Evolutionary conservation across 64 coral and sea anemone species (phyloP).

Genomic region (Actinia tenebrosa): DNA sequence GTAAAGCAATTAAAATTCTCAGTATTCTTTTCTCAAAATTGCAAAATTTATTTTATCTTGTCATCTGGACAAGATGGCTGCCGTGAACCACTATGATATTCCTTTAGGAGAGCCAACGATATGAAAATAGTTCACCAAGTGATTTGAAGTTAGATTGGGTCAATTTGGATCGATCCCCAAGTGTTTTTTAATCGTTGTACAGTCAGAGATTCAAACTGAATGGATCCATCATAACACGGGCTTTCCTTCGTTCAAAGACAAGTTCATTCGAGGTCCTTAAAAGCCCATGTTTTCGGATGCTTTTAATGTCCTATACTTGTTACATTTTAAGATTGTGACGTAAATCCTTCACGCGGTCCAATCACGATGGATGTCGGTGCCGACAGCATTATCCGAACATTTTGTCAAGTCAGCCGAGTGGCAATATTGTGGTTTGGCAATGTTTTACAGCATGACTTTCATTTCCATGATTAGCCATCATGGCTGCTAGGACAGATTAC

Average conservation of each 20-base stretch:
- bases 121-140: no score
- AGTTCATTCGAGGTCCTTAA: neutral
- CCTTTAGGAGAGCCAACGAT: no score
- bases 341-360: neutral
- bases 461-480: neutral
- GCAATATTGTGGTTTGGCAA: neutral
- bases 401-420: neutral
- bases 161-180: no score
- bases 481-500: neutral
- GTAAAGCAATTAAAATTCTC: no score
- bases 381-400: neutral
- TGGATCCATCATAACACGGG: neutral
- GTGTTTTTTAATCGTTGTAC: no score
- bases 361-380: neutral
- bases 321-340: neutral
- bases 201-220: neutral
- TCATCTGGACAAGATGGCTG: no score
- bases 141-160: no score
- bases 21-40: no score
- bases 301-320: neutral
- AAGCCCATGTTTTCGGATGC: neutral
- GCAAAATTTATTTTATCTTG: no score
- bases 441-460: neutral
- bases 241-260: neutral
- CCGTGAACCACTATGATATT: no score